These are phyloP conservation scores for Drosophila glabriapex DNA, from an alignment of 2,888 invertebrate genomes.

Conservation along the genomic window DNA sequence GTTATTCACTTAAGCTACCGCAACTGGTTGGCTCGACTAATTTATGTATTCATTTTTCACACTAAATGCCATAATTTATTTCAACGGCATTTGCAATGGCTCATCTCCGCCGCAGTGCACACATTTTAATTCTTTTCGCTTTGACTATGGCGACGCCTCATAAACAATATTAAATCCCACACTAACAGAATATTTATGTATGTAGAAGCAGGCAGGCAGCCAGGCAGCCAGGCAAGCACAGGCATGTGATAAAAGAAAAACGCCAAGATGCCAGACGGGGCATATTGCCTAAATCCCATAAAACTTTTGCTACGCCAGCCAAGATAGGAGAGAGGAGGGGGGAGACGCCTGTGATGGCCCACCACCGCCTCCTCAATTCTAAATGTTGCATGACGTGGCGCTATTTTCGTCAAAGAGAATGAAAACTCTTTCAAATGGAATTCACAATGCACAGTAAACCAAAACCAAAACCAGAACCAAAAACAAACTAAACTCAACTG, in stretches of 20 bases:
- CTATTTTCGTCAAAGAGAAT: constrained; percentile 65
- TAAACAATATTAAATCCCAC: constrained; percentile 78
- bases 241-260: constrained; percentile 55
- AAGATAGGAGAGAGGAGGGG: background rate
- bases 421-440: constrained; percentile 67
- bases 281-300: constrained; percentile 65
- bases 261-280: constrained; percentile 43
- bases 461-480: constrained; percentile 22
- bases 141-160: constrained; percentile 74
- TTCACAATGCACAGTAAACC: constrained; percentile 35
- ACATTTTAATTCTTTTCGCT: constrained; percentile 71
- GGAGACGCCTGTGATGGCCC: constrained; percentile 35
- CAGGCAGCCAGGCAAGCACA: constrained; percentile 16
- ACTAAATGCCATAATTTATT: constrained; percentile 79
- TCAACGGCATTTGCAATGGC: constrained; percentile 63
- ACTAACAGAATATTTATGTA: constrained; percentile 41
- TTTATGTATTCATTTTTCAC: constrained; percentile 73
- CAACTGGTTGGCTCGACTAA: constrained; percentile 45
- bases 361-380: constrained; percentile 68
- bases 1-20: constrained; percentile 11
- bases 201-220: constrained; percentile 19
- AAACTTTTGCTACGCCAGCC: constrained; percentile 58
- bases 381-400: constrained; percentile 79
- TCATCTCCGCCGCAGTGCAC: constrained; percentile 50
- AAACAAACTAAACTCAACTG: constrained; percentile 39